Percentiles rank a stretch among this genome's conserved stretches.
Conservation (phyloP, 2,888 invertebrate genomes). For the Clunio marinus region DNA sequence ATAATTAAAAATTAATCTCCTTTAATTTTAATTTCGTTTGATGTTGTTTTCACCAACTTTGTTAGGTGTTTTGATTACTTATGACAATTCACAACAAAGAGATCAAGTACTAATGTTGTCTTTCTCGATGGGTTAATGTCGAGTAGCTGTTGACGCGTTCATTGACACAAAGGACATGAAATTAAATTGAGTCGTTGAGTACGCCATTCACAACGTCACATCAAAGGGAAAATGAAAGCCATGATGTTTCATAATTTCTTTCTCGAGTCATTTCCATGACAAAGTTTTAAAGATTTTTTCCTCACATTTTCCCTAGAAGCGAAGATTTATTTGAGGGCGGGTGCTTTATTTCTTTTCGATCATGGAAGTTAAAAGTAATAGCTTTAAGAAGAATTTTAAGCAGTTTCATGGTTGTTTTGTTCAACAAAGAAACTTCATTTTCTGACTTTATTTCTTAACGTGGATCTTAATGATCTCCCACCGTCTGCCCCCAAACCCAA, state of each 20-base stretch:
- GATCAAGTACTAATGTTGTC: conserved; percentile 11
- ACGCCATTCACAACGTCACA: neutral
- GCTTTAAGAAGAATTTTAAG: conserved; percentile 17
- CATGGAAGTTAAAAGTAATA: neutral
- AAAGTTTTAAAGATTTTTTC: neutral
- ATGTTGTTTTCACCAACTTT: neutral
- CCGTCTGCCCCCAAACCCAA: neutral
- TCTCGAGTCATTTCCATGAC: neutral
- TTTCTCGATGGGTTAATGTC: neutral
- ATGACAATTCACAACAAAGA: neutral
- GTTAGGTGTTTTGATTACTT: neutral
- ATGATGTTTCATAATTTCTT: conserved; percentile 23
- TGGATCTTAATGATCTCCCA: conserved; percentile 17
- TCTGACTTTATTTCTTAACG: neutral
- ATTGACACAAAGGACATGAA: conserved; percentile 21
- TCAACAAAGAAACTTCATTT: neutral
- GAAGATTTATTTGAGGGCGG: conserved; percentile 3
- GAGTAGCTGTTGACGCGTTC: conserved; percentile 9
- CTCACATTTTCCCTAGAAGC: conserved; percentile 3
- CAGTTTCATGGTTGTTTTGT: neutral
- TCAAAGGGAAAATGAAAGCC: conserved; percentile 26
- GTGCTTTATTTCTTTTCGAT: conserved; percentile 1
- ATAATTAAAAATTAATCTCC: no score
- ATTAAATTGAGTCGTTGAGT: conserved; percentile 31
- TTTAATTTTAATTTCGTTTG: neutral